phyloP scores from a whole-genome alignment of 35 echinoderm and acorn worm genomes.

The Heliocidaris tuberculata region DNA sequence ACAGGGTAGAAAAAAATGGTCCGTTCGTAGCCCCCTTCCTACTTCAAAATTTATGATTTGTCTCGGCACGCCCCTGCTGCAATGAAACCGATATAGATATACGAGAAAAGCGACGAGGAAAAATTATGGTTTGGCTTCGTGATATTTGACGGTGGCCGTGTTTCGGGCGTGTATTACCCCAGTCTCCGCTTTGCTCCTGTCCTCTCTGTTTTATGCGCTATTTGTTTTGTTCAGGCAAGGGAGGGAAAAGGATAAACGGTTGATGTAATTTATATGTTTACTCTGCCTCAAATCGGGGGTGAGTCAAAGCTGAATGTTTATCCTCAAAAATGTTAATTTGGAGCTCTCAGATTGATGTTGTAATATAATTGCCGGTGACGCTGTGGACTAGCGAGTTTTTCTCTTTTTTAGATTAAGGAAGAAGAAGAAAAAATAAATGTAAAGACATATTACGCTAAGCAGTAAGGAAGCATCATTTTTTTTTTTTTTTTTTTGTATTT shows the following conservation, averaged over 20 bases:
- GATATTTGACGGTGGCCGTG: constrained; percentile 43
- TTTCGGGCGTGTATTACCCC: neutral
- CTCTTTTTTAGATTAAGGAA: neutral
- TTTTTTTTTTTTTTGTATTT: no score
- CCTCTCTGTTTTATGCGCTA: neutral
- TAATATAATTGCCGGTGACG: neutral
- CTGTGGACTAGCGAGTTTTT: neutral
- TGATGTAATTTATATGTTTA: constrained; percentile 47
- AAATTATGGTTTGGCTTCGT: constrained; percentile 41
- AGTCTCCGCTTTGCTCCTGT: neutral
- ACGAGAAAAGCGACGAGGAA: neutral
- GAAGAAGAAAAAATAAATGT: neutral
- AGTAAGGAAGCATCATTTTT: no score
- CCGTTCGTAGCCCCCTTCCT: neutral
- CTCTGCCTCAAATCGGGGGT: neutral
- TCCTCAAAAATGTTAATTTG: constrained; percentile 35
- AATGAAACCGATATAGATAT: constrained; percentile 17
- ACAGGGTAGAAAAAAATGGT: neutral
- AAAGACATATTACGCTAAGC: neutral
- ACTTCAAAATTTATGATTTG: neutral
- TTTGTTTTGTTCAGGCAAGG: constrained; percentile 32
- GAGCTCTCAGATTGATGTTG: constrained; percentile 16
- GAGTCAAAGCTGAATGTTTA: constrained; percentile 32
- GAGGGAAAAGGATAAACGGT: constrained; percentile 11
- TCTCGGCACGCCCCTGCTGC: neutral